phyloP scores from a whole-genome alignment of 2,113 vertebrate genomes.

The Austrofundulus limnaeus region DNA sequence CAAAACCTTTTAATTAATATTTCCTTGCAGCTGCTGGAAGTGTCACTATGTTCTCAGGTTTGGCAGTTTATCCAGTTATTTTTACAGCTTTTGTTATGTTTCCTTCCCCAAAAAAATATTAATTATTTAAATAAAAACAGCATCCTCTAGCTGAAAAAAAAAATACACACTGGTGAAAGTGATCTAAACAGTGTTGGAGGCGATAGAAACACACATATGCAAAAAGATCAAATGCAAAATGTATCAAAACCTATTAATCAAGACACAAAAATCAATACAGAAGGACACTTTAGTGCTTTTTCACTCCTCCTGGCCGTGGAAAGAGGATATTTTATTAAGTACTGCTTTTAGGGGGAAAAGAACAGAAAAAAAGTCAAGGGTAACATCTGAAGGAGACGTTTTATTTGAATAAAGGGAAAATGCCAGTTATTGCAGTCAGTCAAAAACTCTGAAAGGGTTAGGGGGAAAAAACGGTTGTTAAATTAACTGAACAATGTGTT shows the following conservation, averaged over 20 bases:
- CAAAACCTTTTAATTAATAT: background rate
- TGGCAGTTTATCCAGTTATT: background rate
- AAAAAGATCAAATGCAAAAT: too few species aligned
- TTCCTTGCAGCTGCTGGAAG: slow-evolving; percentile 1
- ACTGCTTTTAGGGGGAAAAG: too few species aligned
- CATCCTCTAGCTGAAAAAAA: background rate
- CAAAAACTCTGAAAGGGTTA: background rate
- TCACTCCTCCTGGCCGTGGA: too few species aligned
- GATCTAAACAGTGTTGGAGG: background rate
- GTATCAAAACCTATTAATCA: too few species aligned
- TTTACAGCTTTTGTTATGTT: slow-evolving; percentile 7
- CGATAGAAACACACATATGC: too few species aligned
- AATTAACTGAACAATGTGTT: background rate
- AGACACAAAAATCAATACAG: too few species aligned
- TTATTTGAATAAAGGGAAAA: background rate
- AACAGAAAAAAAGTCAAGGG: background rate
- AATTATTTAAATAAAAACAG: background rate
- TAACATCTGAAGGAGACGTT: background rate
- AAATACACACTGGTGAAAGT: background rate
- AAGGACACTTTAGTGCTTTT: too few species aligned
- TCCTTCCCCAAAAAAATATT: too few species aligned
- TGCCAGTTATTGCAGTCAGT: background rate
- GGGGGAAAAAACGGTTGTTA: background rate
- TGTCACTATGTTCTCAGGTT: background rate
- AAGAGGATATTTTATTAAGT: too few species aligned